Evolutionary conservation across 2,888 invertebrate species (phyloP).

Genomic region (Bellardia pandia): DNA sequence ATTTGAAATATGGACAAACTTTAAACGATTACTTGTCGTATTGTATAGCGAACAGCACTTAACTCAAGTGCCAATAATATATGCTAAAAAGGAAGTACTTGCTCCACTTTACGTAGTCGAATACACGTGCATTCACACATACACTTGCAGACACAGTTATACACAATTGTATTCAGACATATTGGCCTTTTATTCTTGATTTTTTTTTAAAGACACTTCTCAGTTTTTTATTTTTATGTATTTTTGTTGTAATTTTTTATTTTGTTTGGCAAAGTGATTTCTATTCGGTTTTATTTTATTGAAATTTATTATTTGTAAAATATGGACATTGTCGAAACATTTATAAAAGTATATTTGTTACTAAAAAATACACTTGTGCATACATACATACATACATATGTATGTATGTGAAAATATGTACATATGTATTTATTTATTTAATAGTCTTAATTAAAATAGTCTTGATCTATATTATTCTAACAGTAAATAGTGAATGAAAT

Average conservation of each 20-base stretch:
- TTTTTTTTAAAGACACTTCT: conserved; percentile 52
- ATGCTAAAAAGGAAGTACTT: conserved; percentile 55
- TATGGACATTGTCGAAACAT: conserved; percentile 2
- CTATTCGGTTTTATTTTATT: conserved; percentile 33
- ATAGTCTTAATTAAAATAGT: too few species aligned
- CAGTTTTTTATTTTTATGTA: conserved; percentile 26
- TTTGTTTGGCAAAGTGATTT: conserved; percentile 21
- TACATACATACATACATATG: too few species aligned
- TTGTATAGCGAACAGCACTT: conserved; percentile 63
- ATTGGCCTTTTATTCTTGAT: conserved; percentile 50
- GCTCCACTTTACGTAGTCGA: conserved; percentile 8
- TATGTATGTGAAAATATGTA: too few species aligned
- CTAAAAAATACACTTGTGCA: background rate
- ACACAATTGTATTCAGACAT: conserved; percentile 20
- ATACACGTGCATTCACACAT: conserved; percentile 12
- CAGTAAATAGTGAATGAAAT: too few species aligned
- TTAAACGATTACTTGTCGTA: conserved; percentile 70
- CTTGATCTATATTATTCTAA: too few species aligned
- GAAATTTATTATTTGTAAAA: conserved; percentile 24
- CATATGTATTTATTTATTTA: too few species aligned
- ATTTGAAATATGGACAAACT: conserved; percentile 71
- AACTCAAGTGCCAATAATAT: conserved; percentile 68
- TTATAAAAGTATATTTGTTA: background rate
- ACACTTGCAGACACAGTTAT: background rate
- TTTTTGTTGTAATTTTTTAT: background rate